Percentiles rank a stretch among this genome's conserved stretches.
Evolutionary conservation across 1,140 invertebrate species (phyloP).

Genomic region (Lepidostoma basale): DNA sequence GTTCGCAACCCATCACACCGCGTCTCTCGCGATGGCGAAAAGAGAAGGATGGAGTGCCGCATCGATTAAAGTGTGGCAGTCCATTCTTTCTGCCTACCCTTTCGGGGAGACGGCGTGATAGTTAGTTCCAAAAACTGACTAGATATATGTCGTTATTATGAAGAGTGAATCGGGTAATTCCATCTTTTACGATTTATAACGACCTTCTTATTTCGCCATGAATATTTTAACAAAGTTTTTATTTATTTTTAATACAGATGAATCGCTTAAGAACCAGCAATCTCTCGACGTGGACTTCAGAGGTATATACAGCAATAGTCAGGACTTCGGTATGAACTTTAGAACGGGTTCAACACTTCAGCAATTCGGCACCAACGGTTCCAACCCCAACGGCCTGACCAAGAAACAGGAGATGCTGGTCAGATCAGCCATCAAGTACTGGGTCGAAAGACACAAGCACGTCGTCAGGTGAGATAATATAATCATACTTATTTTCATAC

Average conservation of each 20-base stretch:
- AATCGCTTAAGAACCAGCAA: constrained; percentile 53
- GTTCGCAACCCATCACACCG: too few species aligned
- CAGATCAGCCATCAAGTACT: constrained; percentile 83
- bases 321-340: constrained; percentile 76
- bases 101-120: too few species aligned
- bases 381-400: constrained; percentile 76
- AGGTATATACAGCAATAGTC: constrained; percentile 75
- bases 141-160: too few species aligned
- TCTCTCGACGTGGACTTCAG: constrained; percentile 68
- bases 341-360: constrained; percentile 70
- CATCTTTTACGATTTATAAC: too few species aligned
- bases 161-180: too few species aligned
- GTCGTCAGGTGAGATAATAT: constrained; percentile 75
- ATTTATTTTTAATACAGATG: constrained; percentile 24
- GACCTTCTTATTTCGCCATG: too few species aligned
- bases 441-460: constrained; percentile 86
- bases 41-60: too few species aligned
- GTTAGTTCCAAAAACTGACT: too few species aligned
- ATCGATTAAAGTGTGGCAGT: too few species aligned
- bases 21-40: too few species aligned
- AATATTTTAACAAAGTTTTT: constrained; percentile 3
- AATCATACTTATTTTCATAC: too few species aligned
- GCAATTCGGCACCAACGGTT: constrained; percentile 59
- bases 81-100: too few species aligned
- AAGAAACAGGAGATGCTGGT: constrained; percentile 83